phyloP scores from a whole-genome alignment of 1,140 invertebrate species.

The Drosophila watanabei region DNA sequence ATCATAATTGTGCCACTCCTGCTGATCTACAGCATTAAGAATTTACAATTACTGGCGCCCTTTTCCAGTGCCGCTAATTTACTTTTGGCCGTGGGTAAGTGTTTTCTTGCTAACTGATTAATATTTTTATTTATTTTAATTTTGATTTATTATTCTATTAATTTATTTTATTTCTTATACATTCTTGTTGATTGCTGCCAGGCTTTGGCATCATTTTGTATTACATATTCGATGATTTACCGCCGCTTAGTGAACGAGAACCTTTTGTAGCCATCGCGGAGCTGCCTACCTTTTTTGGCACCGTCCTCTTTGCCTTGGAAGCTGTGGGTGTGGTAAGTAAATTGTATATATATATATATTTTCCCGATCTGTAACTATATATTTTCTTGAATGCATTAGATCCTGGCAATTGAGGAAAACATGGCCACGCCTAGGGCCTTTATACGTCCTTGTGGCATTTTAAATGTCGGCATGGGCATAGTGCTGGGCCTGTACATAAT shows the following conservation, averaged over 20 bases:
- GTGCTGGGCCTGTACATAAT: constrained; percentile 91
- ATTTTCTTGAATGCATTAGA: constrained; percentile 86
- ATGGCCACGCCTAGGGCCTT: constrained; percentile 93
- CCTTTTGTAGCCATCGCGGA: constrained; percentile 87
- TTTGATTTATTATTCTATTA: neutral
- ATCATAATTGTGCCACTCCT: constrained; percentile 90
- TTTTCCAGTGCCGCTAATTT: constrained; percentile 93
- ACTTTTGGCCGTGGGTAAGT: constrained; percentile 88
- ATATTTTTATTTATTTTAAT: no score
- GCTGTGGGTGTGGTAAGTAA: constrained; percentile 93
- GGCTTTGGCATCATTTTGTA: constrained; percentile 89
- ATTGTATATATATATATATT: neutral
- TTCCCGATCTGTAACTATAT: neutral
- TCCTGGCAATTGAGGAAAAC: constrained; percentile 94
- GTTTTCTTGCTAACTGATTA: no score
- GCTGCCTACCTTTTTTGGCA: constrained; percentile 93
- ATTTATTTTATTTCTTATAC: neutral
- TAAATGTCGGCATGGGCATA: constrained; percentile 92
- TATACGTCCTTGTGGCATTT: constrained; percentile 90
- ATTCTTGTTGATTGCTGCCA: constrained; percentile 3
- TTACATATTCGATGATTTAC: constrained; percentile 88
- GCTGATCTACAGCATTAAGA: constrained; percentile 90
- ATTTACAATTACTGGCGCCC: constrained; percentile 92
- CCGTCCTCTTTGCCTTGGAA: constrained; percentile 95
- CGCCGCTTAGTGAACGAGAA: constrained; percentile 87